Evolutionary conservation across 2,797 vertebrate species (phyloP).

Genomic region (Labroides dimidiatus): DNA sequence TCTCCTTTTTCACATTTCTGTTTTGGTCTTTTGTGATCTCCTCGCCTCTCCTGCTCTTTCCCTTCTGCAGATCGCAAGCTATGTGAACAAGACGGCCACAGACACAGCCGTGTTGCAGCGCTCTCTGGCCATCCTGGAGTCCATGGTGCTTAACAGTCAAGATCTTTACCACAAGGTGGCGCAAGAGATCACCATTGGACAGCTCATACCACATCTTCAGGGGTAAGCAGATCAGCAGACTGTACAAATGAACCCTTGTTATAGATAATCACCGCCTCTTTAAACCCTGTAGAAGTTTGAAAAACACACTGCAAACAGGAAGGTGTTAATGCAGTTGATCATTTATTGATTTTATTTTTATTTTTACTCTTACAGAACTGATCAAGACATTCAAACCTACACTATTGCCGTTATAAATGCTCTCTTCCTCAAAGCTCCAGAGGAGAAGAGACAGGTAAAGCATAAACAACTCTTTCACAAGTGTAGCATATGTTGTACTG

Average conservation of each 20-base stretch:
- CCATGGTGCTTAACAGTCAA: conserved; percentile 98
- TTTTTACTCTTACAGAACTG: conserved; percentile 82
- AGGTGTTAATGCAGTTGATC: neutral
- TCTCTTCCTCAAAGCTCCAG: conserved; percentile 96
- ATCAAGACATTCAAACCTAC: conserved; percentile 98
- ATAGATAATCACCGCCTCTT: neutral
- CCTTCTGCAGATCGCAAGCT: conserved; percentile 91
- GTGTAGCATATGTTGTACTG: neutral
- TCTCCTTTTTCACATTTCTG: too few relatives aligned
- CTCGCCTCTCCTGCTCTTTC: neutral
- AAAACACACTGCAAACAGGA: too few relatives aligned
- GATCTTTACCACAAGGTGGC: conserved; percentile 99
- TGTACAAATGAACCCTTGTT: neutral
- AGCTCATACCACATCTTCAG: conserved; percentile 96
- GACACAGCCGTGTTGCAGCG: conserved; percentile 95
- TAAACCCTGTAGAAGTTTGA: neutral
- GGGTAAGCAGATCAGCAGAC: conserved; percentile 82
- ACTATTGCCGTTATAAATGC: conserved; percentile 98
- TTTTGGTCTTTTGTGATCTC: too few relatives aligned
- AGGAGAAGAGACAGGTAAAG: conserved; percentile 97
- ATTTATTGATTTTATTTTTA: neutral
- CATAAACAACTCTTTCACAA: neutral
- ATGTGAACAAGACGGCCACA: conserved; percentile 94
- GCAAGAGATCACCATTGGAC: conserved; percentile 98
- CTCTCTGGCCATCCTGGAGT: conserved; percentile 96